Percentiles rank a stretch among this genome's conserved stretches.
These are phyloP conservation scores for Pterophyllum scalare DNA, from an alignment of 2,113 vertebrate species.

Conservation along the genomic window DNA sequence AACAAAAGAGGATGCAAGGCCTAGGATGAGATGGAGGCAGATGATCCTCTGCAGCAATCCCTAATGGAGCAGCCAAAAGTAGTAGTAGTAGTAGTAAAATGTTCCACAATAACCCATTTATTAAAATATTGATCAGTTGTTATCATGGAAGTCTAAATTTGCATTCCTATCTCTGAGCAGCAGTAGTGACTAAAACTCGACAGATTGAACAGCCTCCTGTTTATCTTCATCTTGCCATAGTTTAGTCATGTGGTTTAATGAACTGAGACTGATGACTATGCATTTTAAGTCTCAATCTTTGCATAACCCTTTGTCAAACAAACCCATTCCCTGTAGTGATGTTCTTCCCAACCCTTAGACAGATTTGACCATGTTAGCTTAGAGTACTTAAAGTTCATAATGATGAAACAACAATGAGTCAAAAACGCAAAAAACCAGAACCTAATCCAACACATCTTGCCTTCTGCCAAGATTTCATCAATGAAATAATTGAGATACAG, in stretches of 20 bases:
- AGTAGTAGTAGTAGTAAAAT: background rate
- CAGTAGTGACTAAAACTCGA: background rate
- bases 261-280: background rate
- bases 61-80: background rate
- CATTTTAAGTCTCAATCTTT: background rate
- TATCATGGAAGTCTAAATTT: too few species aligned
- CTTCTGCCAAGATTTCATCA: conserved; percentile 10
- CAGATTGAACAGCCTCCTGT: background rate
- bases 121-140: too few species aligned
- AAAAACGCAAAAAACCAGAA: background rate
- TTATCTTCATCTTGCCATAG: background rate
- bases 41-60: background rate
- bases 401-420: background rate
- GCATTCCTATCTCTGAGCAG: background rate
- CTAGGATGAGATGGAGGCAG: background rate
- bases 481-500: conserved; percentile 7
- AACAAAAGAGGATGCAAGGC: background rate
- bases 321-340: background rate
- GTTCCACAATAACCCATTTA: too few species aligned
- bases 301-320: background rate
- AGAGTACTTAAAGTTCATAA: too few species aligned
- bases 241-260: background rate
- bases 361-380: background rate
- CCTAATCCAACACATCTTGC: background rate
- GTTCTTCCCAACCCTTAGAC: background rate